Evolutionary conservation across 2,888 invertebrate species (phyloP).

Genomic region (Epinotia demarniana): DNA sequence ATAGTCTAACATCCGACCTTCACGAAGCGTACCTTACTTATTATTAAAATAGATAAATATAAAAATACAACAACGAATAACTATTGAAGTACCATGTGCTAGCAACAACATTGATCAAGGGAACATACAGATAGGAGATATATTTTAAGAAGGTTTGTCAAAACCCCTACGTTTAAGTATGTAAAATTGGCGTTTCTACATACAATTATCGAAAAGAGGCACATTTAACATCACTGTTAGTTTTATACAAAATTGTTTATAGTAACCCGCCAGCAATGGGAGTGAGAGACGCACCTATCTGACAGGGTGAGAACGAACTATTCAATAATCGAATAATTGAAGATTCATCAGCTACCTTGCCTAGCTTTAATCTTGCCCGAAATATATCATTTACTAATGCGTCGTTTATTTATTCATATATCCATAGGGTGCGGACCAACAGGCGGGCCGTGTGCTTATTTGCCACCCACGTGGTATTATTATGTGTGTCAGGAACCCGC

Average conservation of each 20-base stretch:
- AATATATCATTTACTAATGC: too few relatives aligned
- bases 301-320: background rate
- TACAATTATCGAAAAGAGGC: slow-evolving; percentile 27
- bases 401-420: too few relatives aligned
- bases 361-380: background rate
- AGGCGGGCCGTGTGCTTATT: too few relatives aligned
- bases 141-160: background rate
- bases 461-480: too few relatives aligned
- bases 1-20: too few relatives aligned
- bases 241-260: background rate
- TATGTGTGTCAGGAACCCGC: too few relatives aligned
- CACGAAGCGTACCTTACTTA: too few relatives aligned
- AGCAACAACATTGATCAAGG: background rate
- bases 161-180: background rate
- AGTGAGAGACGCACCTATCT: background rate
- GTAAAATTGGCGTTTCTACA: slow-evolving; percentile 23
- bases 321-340: background rate
- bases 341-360: too few relatives aligned
- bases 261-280: background rate
- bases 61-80: background rate
- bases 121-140: background rate
- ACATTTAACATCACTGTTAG: background rate
- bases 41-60: too few relatives aligned
- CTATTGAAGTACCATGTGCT: background rate
- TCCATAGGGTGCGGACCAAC: too few relatives aligned